Evolutionary conservation across 2,113 vertebrate genomes (phyloP).

Genomic region (Halichoeres trimaculatus): DNA sequence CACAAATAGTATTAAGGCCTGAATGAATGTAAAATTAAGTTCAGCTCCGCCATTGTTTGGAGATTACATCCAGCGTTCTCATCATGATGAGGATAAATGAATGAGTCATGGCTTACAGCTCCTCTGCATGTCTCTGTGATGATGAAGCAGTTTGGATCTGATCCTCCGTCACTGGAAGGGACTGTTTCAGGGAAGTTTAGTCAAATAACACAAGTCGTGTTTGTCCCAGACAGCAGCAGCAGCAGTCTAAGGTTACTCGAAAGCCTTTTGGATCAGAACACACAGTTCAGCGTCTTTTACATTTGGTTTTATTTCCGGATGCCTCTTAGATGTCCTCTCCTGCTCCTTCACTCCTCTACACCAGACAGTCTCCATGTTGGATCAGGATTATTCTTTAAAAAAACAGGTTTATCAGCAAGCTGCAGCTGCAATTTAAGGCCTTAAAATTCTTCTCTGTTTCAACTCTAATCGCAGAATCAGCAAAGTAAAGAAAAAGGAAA

Average conservation of each 20-base stretch:
- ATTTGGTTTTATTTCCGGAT: conserved; percentile 2
- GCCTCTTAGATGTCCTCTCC: conserved; percentile 31
- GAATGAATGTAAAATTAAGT: conserved; percentile 52
- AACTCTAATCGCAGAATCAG: conserved; percentile 60
- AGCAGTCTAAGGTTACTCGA: conserved; percentile 48
- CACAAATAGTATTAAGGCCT: conserved; percentile 57
- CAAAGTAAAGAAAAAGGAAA: conserved; percentile 64
- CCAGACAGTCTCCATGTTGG: conserved; percentile 34
- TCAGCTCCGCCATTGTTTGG: conserved; percentile 13
- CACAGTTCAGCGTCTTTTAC: conserved; percentile 27
- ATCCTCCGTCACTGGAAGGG: not conserved
- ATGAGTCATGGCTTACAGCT: conserved; percentile 1
- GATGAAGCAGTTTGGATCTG: conserved; percentile 12
- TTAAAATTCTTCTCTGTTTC: conserved; percentile 70
- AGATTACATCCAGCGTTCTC: conserved; percentile 9
- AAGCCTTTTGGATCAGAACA: conserved; percentile 46
- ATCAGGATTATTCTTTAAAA: conserved; percentile 55
- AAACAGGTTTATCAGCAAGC: conserved; percentile 61
- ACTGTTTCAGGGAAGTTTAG: conserved; percentile 49
- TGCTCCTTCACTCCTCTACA: conserved; percentile 26
- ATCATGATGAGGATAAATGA: conserved; percentile 13
- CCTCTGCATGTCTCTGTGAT: conserved; percentile 13
- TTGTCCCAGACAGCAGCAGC: conserved; percentile 43
- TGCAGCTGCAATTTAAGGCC: conserved; percentile 67
- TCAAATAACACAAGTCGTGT: conserved; percentile 52